Evolutionary conservation across 2,113 vertebrate species (phyloP).

Genomic region (Zingel zingel): DNA sequence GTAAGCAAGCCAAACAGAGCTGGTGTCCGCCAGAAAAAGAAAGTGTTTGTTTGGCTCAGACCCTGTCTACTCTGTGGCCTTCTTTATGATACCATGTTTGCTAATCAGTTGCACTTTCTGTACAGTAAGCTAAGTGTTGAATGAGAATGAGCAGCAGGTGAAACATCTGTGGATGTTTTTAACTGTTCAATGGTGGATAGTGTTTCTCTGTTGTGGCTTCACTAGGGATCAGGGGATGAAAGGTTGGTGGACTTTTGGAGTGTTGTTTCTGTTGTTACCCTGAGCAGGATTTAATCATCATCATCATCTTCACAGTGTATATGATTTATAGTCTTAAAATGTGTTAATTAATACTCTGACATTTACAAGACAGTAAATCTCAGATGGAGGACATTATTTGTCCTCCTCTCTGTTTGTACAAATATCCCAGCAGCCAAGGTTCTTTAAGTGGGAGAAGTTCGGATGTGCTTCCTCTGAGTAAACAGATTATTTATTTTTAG

Average conservation of each 20-base stretch:
- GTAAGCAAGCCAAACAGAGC: neutral
- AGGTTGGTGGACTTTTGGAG: neutral
- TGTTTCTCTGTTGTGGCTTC: neutral
- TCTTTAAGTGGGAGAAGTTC: neutral
- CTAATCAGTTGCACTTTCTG: neutral
- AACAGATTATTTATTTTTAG: neutral
- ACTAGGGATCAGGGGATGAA: neutral
- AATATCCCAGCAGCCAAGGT: conserved; percentile 10
- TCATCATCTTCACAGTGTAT: conserved; percentile 2
- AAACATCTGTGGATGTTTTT: neutral
- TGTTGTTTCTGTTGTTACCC: neutral
- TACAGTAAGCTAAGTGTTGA: neutral
- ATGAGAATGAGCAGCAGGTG: conserved; percentile 1
- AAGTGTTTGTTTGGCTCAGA: neutral
- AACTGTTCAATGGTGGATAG: neutral
- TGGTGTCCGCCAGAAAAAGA: neutral
- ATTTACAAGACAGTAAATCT: conserved; percentile 50
- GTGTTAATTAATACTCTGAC: conserved; percentile 49
- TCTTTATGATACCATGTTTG: neutral
- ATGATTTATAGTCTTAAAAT: conserved; percentile 29
- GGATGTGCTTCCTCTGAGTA: neutral
- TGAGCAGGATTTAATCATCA: conserved; percentile 13
- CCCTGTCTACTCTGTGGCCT: neutral
- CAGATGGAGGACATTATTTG: conserved; percentile 20
- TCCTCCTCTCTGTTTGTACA: conserved; percentile 17